A percentile compares a stretch with the other conserved stretches of the same genome.
phyloP scores from a whole-genome alignment of 2,888 invertebrate species.

The Panzeria rudis region DNA sequence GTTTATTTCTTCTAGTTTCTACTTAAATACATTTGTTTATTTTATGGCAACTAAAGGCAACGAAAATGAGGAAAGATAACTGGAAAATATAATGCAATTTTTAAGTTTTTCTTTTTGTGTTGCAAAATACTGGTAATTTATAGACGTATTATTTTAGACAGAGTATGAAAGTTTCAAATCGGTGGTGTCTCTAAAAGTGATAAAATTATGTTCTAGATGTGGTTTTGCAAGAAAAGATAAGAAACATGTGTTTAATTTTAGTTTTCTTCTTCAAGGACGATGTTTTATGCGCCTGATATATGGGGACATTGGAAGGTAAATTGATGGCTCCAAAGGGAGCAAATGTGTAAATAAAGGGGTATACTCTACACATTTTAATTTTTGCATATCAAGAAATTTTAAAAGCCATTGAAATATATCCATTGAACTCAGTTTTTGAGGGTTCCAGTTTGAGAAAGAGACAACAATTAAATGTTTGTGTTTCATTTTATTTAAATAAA shows the following conservation, averaged over 20 bases:
- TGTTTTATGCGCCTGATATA: background rate
- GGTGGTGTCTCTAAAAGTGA: background rate
- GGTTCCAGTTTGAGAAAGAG: no score
- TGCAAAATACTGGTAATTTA: conserved; percentile 37
- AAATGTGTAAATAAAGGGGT: no score
- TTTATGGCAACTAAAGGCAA: conserved; percentile 15
- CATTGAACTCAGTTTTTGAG: no score
- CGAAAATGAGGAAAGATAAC: background rate
- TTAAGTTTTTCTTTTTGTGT: conserved; percentile 23
- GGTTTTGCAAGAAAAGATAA: conserved; percentile 13
- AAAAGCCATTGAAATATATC: no score
- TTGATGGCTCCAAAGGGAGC: background rate
- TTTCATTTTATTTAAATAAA: no score
- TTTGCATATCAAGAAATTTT: no score
- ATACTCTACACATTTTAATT: no score
- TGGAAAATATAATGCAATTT: conserved; percentile 23
- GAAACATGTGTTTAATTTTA: conserved; percentile 29
- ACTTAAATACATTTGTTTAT: background rate
- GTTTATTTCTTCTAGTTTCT: conserved; percentile 3
- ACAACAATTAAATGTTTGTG: no score
- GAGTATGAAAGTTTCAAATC: conserved; percentile 21
- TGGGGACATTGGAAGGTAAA: background rate
- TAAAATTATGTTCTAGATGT: conserved; percentile 9
- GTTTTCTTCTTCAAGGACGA: conserved; percentile 3
- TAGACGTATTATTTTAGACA: conserved; percentile 26